Percentiles rank a stretch among this genome's conserved stretches.
phyloP scores from a whole-genome alignment of 2,888 invertebrate genomes.

The Melipona bicolor region DNA sequence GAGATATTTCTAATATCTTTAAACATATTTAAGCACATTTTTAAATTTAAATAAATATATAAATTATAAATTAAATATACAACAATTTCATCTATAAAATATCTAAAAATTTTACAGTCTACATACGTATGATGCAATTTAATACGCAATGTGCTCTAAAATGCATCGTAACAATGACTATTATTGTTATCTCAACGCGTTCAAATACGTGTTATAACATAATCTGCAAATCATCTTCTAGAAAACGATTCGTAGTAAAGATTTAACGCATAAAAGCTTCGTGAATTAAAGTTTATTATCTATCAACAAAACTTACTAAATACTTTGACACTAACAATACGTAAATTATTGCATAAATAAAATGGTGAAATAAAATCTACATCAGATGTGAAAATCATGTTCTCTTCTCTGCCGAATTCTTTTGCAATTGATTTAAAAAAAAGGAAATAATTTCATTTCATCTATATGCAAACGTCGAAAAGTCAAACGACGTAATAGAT shows the following conservation, averaged over 20 bases:
- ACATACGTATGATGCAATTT: not conserved
- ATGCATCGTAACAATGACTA: too few relatives aligned
- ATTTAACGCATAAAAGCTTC: not conserved
- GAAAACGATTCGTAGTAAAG: not conserved
- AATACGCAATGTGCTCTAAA: too few relatives aligned
- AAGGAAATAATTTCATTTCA: not conserved
- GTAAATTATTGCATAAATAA: not conserved
- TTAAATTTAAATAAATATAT: not conserved
- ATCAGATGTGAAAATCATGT: not conserved
- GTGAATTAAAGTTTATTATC: not conserved
- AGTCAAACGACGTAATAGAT: conserved; percentile 20
- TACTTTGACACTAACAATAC: conserved; percentile 7
- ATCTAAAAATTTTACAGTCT: not conserved
- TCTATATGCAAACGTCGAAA: not conserved
- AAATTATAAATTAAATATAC: not conserved
- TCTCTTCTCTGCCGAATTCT: too few relatives aligned
- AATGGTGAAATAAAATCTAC: not conserved
- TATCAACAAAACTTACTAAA: not conserved
- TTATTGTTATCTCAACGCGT: not conserved
- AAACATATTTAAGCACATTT: not conserved
- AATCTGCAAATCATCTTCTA: not conserved
- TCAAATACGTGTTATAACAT: not conserved
- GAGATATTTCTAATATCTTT: too few relatives aligned
- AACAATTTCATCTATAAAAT: not conserved
- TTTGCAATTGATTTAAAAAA: not conserved